Percentiles rank a stretch among this genome's conserved stretches.
Conservation (phyloP, 1,140 invertebrate species). For the Metopolophium dirhodum region DNA sequence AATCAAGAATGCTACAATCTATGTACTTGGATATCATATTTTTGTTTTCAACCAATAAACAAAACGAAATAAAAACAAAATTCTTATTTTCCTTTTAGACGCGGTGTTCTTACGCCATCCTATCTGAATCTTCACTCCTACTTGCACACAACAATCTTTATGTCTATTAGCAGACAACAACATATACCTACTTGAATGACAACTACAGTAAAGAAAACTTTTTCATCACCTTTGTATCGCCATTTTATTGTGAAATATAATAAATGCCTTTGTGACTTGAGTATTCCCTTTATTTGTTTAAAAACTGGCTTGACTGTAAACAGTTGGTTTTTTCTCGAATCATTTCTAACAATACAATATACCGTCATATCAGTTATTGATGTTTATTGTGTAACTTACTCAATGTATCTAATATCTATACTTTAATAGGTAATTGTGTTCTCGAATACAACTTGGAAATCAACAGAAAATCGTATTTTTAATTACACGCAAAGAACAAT, state of each 20-base stretch:
- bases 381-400: slow-evolving; percentile 3
- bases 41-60: background rate
- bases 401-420: background rate
- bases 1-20: background rate
- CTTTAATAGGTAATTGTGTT: background rate
- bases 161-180: background rate
- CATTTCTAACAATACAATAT: background rate
- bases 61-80: background rate
- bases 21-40: background rate
- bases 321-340: background rate
- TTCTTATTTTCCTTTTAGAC: background rate
- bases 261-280: background rate
- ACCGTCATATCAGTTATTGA: background rate
- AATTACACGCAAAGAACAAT: background rate
- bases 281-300: background rate
- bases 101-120: background rate
- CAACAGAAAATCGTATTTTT: background rate
- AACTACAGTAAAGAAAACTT: background rate
- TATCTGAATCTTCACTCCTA: background rate
- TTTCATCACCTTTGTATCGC: background rate
- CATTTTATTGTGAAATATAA: slow-evolving; percentile 24
- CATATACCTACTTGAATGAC: background rate
- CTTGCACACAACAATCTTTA: background rate
- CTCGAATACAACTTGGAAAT: background rate
- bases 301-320: background rate